Percentiles rank a stretch among this genome's conserved stretches.
Evolutionary conservation across 30 jellyfish, hydroid and myxozoan species (phyloP).

Genomic region (Phacellophora camtschatica): DNA sequence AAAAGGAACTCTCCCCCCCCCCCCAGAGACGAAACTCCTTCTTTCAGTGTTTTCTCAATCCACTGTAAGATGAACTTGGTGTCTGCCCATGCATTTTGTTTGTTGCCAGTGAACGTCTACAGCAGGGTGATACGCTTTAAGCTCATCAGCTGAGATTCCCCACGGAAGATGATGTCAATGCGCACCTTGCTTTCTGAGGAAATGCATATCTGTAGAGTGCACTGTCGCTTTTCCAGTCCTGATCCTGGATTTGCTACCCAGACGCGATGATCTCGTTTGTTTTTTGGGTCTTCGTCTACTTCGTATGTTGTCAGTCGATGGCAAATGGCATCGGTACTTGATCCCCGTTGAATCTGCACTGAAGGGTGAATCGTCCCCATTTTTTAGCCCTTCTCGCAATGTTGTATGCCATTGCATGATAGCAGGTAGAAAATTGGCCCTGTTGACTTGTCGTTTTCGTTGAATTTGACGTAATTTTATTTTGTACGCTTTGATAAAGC

Average conservation of each 20-base stretch:
- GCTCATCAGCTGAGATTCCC: conserved; percentile 11
- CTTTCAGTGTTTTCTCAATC: too few relatives aligned
- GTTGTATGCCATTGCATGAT: too few relatives aligned
- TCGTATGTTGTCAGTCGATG: conserved; percentile 13
- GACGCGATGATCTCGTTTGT: conserved; percentile 9
- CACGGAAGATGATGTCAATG: conserved; percentile 22
- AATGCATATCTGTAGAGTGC: conserved; percentile 33
- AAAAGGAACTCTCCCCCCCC: too few relatives aligned
- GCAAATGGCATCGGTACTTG: conserved; percentile 59
- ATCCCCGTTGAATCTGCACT: conserved; percentile 28
- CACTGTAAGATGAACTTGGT: conserved; percentile 7
- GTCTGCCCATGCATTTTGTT: conserved; percentile 50
- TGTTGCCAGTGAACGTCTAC: conserved; percentile 36
- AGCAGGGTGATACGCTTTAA: conserved; percentile 11
- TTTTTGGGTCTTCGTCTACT: neutral
- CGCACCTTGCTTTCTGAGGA: too few relatives aligned
- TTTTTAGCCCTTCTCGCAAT: too few relatives aligned
- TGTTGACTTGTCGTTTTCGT: too few relatives aligned
- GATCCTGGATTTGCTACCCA: conserved; percentile 41
- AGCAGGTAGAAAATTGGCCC: too few relatives aligned
- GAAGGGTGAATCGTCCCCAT: conserved; percentile 63
- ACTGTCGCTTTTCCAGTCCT: conserved; percentile 41
- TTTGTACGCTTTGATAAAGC: too few relatives aligned
- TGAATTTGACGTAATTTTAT: too few relatives aligned
- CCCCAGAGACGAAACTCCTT: too few relatives aligned